Conservation (phyloP, 2,888 invertebrate species). For the Poecilobothrus nobilitatus region DNA sequence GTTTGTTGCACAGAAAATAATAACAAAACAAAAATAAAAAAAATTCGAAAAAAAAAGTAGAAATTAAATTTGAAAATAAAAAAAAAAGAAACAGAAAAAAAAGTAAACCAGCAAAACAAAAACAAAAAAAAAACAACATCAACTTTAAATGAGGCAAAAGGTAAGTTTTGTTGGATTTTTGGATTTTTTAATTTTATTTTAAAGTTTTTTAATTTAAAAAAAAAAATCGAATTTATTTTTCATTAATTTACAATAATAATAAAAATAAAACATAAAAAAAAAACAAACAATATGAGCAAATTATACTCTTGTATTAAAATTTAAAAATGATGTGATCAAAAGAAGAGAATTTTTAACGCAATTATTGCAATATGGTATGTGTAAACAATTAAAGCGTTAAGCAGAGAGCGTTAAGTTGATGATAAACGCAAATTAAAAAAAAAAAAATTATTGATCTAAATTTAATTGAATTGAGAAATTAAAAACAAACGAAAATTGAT, state of each 20-base stretch:
- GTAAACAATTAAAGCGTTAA: too few relatives aligned
- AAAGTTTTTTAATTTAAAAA: not conserved
- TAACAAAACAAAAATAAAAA: not conserved
- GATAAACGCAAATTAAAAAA: too few relatives aligned
- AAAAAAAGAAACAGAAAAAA: not conserved
- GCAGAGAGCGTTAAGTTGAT: too few relatives aligned
- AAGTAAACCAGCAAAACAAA: not conserved
- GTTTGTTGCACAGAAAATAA: not conserved
- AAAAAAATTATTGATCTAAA: too few relatives aligned
- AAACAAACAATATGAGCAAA: not conserved
- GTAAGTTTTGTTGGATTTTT: slow-evolving; percentile 1
- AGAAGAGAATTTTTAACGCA: too few relatives aligned
- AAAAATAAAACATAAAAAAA: not conserved
- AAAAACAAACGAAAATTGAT: too few relatives aligned
- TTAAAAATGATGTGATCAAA: not conserved
- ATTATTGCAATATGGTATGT: too few relatives aligned
- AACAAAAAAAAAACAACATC: not conserved
- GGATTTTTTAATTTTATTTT: not conserved
- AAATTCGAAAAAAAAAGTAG: not conserved
- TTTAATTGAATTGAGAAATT: too few relatives aligned
- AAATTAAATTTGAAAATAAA: not conserved
- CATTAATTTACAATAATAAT: slow-evolving; percentile 4
- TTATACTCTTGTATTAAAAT: not conserved
- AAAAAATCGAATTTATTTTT: not conserved
- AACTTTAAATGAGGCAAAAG: not conserved